phyloP scores from a whole-genome alignment of 2,113 vertebrate genomes.

The Myxocyprinus asiaticus region DNA sequence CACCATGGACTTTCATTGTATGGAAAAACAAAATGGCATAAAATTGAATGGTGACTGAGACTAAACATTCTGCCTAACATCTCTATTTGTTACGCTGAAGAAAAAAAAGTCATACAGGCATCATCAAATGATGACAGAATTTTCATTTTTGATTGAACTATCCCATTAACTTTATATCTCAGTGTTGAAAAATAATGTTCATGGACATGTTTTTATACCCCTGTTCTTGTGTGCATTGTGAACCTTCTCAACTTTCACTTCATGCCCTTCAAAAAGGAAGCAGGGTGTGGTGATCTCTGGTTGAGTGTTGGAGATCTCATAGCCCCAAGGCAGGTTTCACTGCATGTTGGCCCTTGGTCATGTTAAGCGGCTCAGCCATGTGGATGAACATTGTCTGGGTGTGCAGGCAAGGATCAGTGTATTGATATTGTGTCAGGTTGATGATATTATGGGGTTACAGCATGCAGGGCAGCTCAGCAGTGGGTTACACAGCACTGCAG shows the following conservation, averaged over 20 bases:
- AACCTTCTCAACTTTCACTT: conserved; percentile 5
- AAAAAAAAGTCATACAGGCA: too few relatives aligned
- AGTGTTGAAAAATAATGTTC: too few relatives aligned
- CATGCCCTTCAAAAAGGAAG: neutral
- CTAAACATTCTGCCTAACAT: too few relatives aligned
- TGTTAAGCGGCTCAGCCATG: conserved; percentile 5
- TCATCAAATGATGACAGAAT: too few relatives aligned
- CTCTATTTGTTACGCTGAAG: too few relatives aligned
- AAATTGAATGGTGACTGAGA: too few relatives aligned
- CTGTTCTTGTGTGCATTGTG: neutral
- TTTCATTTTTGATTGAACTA: too few relatives aligned
- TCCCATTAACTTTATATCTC: too few relatives aligned
- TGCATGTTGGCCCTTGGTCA: neutral
- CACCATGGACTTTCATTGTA: too few relatives aligned
- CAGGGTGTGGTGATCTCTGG: conserved; percentile 1
- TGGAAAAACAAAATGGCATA: too few relatives aligned
- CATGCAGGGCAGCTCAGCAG: conserved; percentile 8
- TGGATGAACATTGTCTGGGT: neutral
- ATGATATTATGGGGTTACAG: conserved; percentile 19
- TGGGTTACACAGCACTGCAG: neutral
- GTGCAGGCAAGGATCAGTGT: neutral
- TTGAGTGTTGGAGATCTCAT: neutral
- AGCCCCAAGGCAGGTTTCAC: conserved; percentile 7
- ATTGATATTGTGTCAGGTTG: conserved; percentile 41
- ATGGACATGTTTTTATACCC: too few relatives aligned